Conservation (phyloP, 2,888 invertebrate species). For the Cantharis flavilabris region DNA sequence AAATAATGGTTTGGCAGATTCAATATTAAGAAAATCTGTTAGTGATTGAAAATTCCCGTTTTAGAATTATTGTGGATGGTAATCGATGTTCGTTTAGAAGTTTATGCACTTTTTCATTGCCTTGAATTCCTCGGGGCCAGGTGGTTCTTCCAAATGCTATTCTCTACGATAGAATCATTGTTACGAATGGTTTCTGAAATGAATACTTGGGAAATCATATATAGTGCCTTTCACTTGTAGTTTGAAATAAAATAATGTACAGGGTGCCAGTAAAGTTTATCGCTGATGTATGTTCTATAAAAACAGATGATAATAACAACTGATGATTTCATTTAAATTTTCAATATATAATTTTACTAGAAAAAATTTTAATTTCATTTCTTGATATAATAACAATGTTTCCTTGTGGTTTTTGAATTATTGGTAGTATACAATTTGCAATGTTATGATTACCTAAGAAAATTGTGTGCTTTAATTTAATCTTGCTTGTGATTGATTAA, state of each 20-base stretch:
- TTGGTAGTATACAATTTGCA: background rate
- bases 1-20: background rate
- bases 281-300: no score
- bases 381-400: no score
- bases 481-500: background rate
- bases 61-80: background rate
- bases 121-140: background rate
- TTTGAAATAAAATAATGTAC: background rate
- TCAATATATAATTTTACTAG: no score
- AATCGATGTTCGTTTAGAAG: background rate
- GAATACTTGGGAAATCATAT: background rate
- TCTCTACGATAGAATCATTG: background rate
- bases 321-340: no score
- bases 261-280: background rate
- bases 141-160: background rate
- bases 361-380: no score
- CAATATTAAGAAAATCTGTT: background rate
- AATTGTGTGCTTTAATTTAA: background rate
- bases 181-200: background rate
- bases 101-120: background rate
- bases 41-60: background rate
- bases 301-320: no score
- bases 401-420: no score
- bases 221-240: background rate
- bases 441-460: background rate